Evolutionary conservation across 2,113 vertebrate species (phyloP), one percentile per base, ranked within the genome.

Genomic region (Bufo gargarizans): DNA sequence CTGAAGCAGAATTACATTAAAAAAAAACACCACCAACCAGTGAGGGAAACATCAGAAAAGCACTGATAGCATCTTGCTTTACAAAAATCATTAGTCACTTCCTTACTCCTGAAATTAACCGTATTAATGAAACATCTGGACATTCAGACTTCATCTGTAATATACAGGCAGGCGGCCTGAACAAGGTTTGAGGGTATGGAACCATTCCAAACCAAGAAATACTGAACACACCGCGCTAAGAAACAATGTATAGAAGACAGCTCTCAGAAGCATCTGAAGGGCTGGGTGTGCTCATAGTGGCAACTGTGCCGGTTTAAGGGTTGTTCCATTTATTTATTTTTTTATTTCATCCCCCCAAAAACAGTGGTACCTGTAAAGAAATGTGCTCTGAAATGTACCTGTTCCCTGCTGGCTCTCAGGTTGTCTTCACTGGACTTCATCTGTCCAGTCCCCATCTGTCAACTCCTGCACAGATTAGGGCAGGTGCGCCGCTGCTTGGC

Each of bases 101-200:
- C 47, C 72, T 49, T 20, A 76, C 16, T 17, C 16, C 45, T 19
- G 20, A 76, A 17, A 76, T 20, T 19, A 49, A 76, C 17, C 72
- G 2, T 20, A 76, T 50, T 49, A 76, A 76, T 76, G 20, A 76
- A 76, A 50, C 72, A 76, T 76, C 72, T 50, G 72, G 72, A 50
- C 72, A 76, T 76, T 45, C 45, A 72, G 45, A 47, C 47, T 9
- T 47, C 19, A 76, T 76, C 45, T 76, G 19, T 16, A 76, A 17
- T 49, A 49, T 49, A 19, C 72, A 76, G 72, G 3, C 14, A 19
- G 43, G 4, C 19, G 3, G 43, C 16, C 45, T 76, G 72, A 19
- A 49, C 45, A 49, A 19, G 72, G 6, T 47, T 47, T 72, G 14
- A 72, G 69, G 43, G 10, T 76, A 14, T 76, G 72, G 43, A 49